Percentiles rank a stretch among this genome's conserved stretches.
Conservation (phyloP, 2,797 vertebrate genomes). For the Clarias laeviceps region DNA sequence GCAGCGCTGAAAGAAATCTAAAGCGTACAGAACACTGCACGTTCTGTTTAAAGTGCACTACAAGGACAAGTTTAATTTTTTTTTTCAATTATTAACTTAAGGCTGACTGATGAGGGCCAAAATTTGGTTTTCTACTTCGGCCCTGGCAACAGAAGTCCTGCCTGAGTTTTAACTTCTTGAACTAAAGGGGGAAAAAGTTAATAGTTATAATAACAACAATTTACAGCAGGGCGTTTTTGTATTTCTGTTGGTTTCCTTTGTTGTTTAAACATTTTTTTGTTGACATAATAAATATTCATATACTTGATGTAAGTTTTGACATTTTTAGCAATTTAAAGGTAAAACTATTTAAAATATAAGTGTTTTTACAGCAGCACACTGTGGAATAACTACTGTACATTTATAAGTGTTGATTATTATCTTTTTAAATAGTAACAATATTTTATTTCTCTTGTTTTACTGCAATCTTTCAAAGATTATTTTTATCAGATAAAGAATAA, state of each 20-base stretch:
- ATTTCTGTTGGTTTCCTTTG: too few species aligned
- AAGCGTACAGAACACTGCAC: constrained; percentile 15
- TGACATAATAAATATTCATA: too few species aligned
- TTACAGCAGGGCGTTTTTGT: background rate
- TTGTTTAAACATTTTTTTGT: too few species aligned
- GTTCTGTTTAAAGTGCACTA: constrained; percentile 15
- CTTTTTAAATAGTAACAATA: too few species aligned
- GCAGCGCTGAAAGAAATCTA: constrained; percentile 3
- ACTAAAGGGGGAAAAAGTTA: background rate
- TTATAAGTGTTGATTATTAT: too few species aligned
- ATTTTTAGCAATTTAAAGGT: too few species aligned
- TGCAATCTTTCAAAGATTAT: background rate
- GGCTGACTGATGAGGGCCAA: background rate
- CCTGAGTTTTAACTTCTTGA: background rate
- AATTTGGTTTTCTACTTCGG: background rate
- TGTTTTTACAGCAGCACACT: too few species aligned
- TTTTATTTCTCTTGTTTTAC: too few species aligned
- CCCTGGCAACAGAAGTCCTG: background rate
- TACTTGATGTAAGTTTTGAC: too few species aligned
- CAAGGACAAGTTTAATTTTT: background rate
- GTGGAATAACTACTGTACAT: too few species aligned
- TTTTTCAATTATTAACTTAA: constrained; percentile 7
- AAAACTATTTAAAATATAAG: too few species aligned
- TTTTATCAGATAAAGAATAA: background rate
- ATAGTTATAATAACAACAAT: background rate